Conservation (phyloP, 1,140 invertebrate genomes). For the Lepidurus packardi region DNA sequence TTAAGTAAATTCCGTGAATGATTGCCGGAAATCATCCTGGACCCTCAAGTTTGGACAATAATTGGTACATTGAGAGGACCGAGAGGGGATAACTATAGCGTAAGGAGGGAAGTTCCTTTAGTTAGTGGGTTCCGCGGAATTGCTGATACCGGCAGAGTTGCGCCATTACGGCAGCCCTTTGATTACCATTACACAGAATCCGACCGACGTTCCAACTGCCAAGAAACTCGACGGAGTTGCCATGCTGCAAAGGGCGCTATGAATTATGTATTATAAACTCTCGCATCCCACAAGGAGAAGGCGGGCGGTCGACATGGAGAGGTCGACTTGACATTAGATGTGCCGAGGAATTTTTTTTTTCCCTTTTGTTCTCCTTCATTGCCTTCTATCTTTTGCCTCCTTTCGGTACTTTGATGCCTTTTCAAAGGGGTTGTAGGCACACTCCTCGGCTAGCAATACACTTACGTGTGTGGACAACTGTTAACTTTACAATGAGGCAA, state of each 20-base stretch:
- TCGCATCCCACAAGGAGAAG: not conserved
- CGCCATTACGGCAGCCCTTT: not conserved
- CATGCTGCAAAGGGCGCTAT: not conserved
- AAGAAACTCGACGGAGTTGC: not conserved
- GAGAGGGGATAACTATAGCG: not conserved
- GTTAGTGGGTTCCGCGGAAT: not conserved
- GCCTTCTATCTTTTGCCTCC: not conserved
- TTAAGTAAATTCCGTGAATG: not conserved
- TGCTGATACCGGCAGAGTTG: not conserved
- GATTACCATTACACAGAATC: conserved; percentile 5
- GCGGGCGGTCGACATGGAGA: not conserved
- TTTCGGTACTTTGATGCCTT: not conserved
- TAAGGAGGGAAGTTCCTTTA: not conserved
- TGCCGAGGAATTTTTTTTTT: too few relatives aligned
- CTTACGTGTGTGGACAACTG: not conserved
- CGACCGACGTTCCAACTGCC: not conserved
- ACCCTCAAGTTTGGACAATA: not conserved
- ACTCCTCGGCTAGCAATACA: not conserved
- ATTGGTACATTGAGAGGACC: not conserved
- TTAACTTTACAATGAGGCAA: not conserved
- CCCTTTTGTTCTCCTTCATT: not conserved
- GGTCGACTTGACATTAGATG: too few relatives aligned
- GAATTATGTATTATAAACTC: conserved; percentile 11
- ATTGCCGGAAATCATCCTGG: not conserved
- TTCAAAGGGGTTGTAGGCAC: not conserved